A percentile compares a stretch with the other conserved stretches of the same genome.
These are phyloP conservation scores for Haliaeetus leucogaster DNA, from an alignment of 2,113 vertebrate species.

Conservation along the genomic window DNA sequence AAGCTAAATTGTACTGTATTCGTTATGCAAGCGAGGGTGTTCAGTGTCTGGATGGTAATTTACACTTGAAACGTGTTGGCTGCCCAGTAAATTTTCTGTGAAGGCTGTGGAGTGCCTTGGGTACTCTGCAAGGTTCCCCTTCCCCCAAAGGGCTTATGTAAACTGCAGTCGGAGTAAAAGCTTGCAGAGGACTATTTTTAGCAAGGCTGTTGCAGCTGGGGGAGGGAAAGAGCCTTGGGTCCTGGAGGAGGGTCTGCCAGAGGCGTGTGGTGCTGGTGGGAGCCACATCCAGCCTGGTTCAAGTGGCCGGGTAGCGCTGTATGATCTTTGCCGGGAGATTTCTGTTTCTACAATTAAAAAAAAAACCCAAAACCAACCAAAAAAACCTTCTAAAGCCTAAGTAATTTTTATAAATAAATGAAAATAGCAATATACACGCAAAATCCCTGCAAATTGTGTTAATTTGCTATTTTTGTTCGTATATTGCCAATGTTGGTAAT, in stretches of 20 bases:
- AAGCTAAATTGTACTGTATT: not conserved
- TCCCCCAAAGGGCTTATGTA: slow-evolving; percentile 33
- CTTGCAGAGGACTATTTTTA: slow-evolving; percentile 41
- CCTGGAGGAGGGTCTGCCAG: not conserved
- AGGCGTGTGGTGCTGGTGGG: not conserved
- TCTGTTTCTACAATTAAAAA: not conserved
- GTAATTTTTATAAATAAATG: not conserved
- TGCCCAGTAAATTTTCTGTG: not conserved
- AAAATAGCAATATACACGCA: accelerated
- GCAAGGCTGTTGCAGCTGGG: not conserved
- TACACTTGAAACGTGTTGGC: not conserved
- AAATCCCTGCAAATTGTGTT: not conserved
- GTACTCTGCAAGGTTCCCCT: slow-evolving; percentile 32
- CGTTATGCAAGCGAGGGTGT: not conserved
- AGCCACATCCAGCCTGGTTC: not conserved
- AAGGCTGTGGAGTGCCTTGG: not conserved
- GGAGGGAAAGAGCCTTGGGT: not conserved
- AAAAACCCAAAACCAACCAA: not conserved
- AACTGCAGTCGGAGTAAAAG: not conserved
- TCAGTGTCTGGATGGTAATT: not conserved
- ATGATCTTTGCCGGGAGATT: not conserved
- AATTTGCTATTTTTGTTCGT: not conserved
- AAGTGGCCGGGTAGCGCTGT: not conserved
- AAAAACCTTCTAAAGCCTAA: not conserved
- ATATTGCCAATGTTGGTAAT: not conserved